Conservation (phyloP, 2,797 vertebrate genomes). For the Eupleurogrammus muticus region DNA sequence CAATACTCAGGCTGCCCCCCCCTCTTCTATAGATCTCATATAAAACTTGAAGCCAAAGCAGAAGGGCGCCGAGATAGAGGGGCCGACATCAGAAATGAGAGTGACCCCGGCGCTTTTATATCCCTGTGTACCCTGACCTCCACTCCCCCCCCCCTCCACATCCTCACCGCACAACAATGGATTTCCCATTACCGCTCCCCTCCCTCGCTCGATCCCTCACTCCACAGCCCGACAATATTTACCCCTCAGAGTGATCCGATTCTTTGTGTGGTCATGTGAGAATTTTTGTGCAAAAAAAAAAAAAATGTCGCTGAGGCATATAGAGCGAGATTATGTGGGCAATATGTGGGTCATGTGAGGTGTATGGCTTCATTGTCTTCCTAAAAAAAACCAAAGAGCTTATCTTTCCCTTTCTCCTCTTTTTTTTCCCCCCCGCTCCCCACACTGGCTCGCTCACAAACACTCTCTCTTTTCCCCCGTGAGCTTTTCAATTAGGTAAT, state of each 20-base stretch:
- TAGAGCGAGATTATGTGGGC: neutral
- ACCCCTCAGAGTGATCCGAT: slow-evolving; percentile 54
- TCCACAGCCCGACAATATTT: slow-evolving; percentile 61
- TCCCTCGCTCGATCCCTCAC: slow-evolving; percentile 46
- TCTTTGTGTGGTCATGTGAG: slow-evolving; percentile 14
- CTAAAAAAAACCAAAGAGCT: slow-evolving; percentile 43
- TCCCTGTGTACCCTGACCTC: slow-evolving; percentile 38
- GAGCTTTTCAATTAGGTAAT: slow-evolving; percentile 85
- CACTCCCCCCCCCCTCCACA: slow-evolving; percentile 36
- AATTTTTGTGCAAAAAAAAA: slow-evolving; percentile 41
- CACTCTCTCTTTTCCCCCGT: slow-evolving; percentile 48
- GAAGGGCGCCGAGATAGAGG: slow-evolving; percentile 30
- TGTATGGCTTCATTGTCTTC: slow-evolving; percentile 43
- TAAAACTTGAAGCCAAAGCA: slow-evolving; percentile 48
- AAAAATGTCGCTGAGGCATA: slow-evolving; percentile 5
- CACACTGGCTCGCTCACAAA: slow-evolving; percentile 25
- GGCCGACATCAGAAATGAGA: slow-evolving; percentile 64
- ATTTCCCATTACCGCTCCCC: slow-evolving; percentile 72
- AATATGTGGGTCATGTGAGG: slow-evolving; percentile 11
- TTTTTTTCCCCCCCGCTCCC: slow-evolving; percentile 31
- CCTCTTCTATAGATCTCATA: slow-evolving; percentile 31
- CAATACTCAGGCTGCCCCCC: slow-evolving; percentile 16
- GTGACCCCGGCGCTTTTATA: slow-evolving; percentile 65
- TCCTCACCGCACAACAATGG: slow-evolving; percentile 69
- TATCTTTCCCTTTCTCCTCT: slow-evolving; percentile 53